Conservation (phyloP, 2,797 vertebrate genomes). For the Trachops cirrhosus region DNA sequence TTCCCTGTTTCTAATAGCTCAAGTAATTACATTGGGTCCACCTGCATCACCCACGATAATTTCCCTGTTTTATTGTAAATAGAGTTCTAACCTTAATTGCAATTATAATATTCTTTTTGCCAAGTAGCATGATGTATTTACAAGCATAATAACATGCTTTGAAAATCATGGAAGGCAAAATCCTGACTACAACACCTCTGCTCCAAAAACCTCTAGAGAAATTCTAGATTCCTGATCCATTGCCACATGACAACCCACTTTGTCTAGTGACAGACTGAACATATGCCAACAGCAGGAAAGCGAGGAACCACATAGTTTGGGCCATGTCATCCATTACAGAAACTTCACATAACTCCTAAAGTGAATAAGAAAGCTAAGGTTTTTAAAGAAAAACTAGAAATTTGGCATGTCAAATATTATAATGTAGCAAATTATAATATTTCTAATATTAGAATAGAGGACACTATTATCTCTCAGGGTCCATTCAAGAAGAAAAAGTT, state of each 20-base stretch:
- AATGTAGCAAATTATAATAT: neutral
- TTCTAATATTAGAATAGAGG: neutral
- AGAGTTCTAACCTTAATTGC: neutral
- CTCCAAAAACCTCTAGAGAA: neutral
- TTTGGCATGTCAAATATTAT: neutral
- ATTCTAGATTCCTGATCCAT: neutral
- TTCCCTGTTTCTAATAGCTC: neutral
- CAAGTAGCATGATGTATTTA: neutral
- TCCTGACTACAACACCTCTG: neutral
- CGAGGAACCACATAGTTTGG: neutral
- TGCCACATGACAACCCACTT: neutral
- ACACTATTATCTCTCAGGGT: neutral
- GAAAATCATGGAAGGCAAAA: neutral
- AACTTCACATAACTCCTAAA: neutral
- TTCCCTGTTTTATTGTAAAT: neutral
- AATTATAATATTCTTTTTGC: neutral
- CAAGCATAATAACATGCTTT: accelerated
- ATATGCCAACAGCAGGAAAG: neutral
- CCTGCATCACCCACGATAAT: neutral
- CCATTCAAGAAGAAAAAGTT: neutral
- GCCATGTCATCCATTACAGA: neutral
- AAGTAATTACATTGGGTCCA: neutral
- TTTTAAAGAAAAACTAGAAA: neutral
- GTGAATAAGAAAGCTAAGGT: neutral
- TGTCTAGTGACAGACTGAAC: neutral